Evolutionary conservation across 1,140 invertebrate species (phyloP).

Genomic region (Hylaeus volcanicus): DNA sequence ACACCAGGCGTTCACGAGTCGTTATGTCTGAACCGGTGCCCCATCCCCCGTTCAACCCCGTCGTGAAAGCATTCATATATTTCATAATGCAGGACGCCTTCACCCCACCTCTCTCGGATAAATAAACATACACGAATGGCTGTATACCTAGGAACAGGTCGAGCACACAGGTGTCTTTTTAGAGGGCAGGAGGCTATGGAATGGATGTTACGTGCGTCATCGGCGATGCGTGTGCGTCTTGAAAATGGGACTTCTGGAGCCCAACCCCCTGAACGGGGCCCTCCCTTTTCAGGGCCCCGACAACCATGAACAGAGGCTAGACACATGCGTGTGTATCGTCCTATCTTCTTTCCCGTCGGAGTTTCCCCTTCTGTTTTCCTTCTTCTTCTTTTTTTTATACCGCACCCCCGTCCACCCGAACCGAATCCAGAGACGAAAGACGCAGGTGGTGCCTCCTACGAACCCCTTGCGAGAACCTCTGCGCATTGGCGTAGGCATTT

Average conservation of each 20-base stretch:
- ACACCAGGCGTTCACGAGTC: not conserved
- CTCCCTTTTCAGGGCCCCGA: conserved; percentile 35
- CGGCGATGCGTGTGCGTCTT: conserved; percentile 41
- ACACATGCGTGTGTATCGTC: conserved; percentile 29
- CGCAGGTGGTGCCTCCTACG: conserved; percentile 69
- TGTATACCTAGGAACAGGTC: conserved; percentile 16
- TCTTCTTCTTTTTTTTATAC: conserved; percentile 10
- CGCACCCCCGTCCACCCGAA: conserved; percentile 39
- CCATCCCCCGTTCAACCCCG: not conserved
- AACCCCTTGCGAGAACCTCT: conserved; percentile 52
- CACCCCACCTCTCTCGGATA: conserved; percentile 58
- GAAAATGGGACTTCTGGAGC: conserved; percentile 45
- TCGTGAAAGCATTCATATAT: conserved; percentile 47
- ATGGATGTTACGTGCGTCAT: conserved; percentile 48
- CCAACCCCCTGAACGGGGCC: conserved; percentile 19
- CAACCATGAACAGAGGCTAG: conserved; percentile 29
- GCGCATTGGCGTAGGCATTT: conserved; percentile 49
- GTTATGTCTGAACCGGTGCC: no score
- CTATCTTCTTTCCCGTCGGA: conserved; percentile 45
- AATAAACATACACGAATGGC: conserved; percentile 68
- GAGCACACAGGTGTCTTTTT: conserved; percentile 73
- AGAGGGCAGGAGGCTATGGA: conserved; percentile 60
- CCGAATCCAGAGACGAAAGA: conserved; percentile 67
- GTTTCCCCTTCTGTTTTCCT: conserved; percentile 42
- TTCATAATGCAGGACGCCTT: conserved; percentile 60